Conservation (phyloP, 2,888 invertebrate species). For the Neoitamus cyanurus region DNA sequence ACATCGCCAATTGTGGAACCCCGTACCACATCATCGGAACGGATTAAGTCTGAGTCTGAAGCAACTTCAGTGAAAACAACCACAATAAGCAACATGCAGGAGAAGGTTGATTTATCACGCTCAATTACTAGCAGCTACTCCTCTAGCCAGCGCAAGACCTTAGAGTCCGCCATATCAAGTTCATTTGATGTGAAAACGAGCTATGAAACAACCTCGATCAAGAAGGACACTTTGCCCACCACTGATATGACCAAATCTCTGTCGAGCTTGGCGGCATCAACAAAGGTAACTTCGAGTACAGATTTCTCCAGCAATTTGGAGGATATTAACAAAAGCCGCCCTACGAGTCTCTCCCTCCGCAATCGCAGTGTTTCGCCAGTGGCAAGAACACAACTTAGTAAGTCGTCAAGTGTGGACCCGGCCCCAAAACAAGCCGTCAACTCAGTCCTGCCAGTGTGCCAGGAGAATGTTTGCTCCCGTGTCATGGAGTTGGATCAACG, state of each 20-base stretch:
- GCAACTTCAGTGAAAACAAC: background rate
- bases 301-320: conserved; percentile 53
- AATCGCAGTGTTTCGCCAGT: conserved; percentile 63
- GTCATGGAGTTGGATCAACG: conserved; percentile 62
- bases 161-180: conserved; percentile 26
- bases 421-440: conserved; percentile 21
- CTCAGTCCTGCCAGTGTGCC: conserved; percentile 4
- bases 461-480: conserved; percentile 54
- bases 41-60: conserved; percentile 13
- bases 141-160: conserved; percentile 47
- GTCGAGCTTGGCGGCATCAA: conserved; percentile 43
- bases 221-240: conserved; percentile 16
- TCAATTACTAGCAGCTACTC: conserved; percentile 44
- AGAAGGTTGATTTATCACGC: conserved; percentile 44
- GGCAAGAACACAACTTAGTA: conserved; percentile 44
- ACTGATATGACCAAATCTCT: conserved; percentile 52
- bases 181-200: conserved; percentile 4
- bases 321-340: conserved; percentile 59
- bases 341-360: conserved; percentile 62
- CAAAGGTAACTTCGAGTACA: conserved; percentile 41
- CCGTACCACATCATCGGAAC: background rate
- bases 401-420: conserved; percentile 14
- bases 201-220: conserved; percentile 16
- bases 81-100: background rate
- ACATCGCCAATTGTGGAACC: conserved; percentile 62